A percentile compares a stretch with the other conserved stretches of the same genome.
phyloP scores from a whole-genome alignment of 2,888 invertebrate species.

The Agapostemon virescens region DNA sequence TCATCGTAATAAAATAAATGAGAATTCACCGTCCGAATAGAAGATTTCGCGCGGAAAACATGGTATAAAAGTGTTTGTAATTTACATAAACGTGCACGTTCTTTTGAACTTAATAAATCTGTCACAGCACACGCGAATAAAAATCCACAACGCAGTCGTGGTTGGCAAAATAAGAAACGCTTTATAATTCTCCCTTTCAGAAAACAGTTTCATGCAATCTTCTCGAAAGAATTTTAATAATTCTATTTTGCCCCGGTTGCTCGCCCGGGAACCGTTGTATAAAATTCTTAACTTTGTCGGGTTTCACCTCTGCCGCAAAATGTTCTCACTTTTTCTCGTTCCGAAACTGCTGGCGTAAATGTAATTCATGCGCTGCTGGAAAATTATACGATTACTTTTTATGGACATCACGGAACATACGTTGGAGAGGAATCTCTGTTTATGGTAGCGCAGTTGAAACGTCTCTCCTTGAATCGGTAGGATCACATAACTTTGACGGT shows the following conservation, averaged over 20 bases:
- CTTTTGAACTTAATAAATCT: not conserved
- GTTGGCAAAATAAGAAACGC: not conserved
- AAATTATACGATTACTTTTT: not conserved
- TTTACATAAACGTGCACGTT: not conserved
- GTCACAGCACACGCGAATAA: not conserved
- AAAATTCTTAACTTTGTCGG: not conserved
- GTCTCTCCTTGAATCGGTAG: not conserved
- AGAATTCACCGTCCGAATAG: not conserved
- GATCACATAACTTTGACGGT: not conserved
- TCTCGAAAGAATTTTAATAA: not conserved
- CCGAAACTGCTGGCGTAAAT: not conserved
- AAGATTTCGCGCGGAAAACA: slow-evolving; percentile 5
- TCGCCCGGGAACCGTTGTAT: not conserved
- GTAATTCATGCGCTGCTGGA: not conserved
- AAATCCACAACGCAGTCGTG: not conserved
- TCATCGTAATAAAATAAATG: not conserved
- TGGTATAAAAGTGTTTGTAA: not conserved
- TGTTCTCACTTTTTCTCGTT: not conserved
- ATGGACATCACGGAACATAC: not conserved
- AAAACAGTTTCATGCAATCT: not conserved
- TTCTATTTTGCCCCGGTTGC: not conserved
- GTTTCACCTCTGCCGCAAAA: not conserved
- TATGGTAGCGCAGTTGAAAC: not conserved
- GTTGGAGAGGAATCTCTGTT: not conserved
- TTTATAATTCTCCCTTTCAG: not conserved